Evolutionary conservation across 2,797 vertebrate species (phyloP), one percentile per base, ranked within the genome.

Genomic region (Neosilurus mollespiculum): DNA sequence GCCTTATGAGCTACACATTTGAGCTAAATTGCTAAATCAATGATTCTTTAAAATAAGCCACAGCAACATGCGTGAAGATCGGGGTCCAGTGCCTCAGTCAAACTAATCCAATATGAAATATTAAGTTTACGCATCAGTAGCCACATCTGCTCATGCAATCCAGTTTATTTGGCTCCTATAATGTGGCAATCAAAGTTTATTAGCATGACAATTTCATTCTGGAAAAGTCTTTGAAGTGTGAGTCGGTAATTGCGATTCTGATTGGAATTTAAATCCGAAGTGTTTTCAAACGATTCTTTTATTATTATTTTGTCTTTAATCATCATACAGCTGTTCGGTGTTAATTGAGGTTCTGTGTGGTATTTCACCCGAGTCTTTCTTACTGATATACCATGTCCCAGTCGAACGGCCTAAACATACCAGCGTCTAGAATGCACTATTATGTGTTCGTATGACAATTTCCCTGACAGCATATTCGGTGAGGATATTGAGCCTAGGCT

Each of bases 151-250:
- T 89, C 90, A 89, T 91, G 89, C 87, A 90, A 89, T 94, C 93
- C 92, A 93, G 94, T 95, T 95, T 94, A 93, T 94, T 95, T 93
- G 94, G 93, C 92, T 90, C 87, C 91, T 93, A 91, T 93, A 93
- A 93, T 92, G 92, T 93, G 91, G 91, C 93, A 93, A 95, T 95
- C 94, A 94, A 93, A 95, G 93, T 93, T 91, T 94, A 95, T 96
- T 95, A 95, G 93, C 94, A 93, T 95, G 94, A 95, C 95, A 94
- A 95, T 95, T 94, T 93, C 93, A 94, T 95, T 94, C 4, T 94
- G 92, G 93, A 90, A 93, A 93, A 92, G 90, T 91, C 93, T 90
- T 84, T 84, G 76, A 86, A 81, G 90, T 90, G 88, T 87, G 87
- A 92, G 91, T 93, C 92, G 90, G 91, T 93, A 90, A 93, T 82